Evolutionary conservation across 2,113 vertebrate genomes (phyloP).

Genomic region (Antechinus stuartii): DNA sequence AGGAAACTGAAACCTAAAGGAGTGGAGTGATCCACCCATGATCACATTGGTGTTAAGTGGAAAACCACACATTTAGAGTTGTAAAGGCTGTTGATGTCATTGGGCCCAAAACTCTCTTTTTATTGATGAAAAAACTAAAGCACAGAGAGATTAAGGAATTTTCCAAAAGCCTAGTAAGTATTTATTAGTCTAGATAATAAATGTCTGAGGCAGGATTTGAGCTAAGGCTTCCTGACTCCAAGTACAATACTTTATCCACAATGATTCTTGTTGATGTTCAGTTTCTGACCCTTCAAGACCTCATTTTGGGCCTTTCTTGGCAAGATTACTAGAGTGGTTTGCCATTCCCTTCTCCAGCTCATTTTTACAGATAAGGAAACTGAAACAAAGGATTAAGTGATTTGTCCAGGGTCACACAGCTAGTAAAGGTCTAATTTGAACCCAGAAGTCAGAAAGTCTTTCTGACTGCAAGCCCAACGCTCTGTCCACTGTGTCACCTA

Average conservation of each 20-base stretch:
- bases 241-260: background rate
- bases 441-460: background rate
- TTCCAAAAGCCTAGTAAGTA: background rate
- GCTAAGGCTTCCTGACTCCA: background rate
- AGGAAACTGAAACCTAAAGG: slow-evolving; percentile 54
- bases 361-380: background rate
- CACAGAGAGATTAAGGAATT: background rate
- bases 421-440: background rate
- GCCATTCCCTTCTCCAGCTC: background rate
- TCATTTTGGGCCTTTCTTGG: background rate
- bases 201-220: background rate
- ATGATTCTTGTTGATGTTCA: background rate
- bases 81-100: background rate
- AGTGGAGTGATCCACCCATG: slow-evolving; percentile 22
- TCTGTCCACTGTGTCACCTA: background rate
- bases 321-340: background rate
- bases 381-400: background rate
- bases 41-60: background rate
- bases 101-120: background rate
- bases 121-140: background rate
- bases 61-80: background rate
- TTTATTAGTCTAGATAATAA: background rate
- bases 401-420: background rate
- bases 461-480: background rate
- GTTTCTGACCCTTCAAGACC: background rate